Conservation (phyloP, 1,140 invertebrate genomes). For the Cydia fagiglandana region DNA sequence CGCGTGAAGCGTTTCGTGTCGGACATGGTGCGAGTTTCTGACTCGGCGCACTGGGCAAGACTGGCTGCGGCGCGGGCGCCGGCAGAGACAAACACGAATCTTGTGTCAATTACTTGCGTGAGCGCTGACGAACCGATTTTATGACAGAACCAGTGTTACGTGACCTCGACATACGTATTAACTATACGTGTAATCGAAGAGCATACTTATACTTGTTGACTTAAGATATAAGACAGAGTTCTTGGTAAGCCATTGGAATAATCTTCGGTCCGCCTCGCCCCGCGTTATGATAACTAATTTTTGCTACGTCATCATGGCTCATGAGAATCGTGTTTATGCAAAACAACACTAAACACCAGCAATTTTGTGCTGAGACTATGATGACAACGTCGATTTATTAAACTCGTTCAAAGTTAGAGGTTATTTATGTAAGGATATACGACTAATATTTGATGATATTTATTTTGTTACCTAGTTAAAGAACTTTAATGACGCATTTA, state of each 20-base stretch:
- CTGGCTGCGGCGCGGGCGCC: neutral
- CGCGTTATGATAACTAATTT: neutral
- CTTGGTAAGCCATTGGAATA: neutral
- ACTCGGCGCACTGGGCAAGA: slow-evolving; percentile 38
- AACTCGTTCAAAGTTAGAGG: neutral
- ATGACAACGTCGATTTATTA: neutral
- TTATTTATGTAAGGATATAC: too few relatives aligned
- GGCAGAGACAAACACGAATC: neutral
- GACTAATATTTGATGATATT: too few relatives aligned
- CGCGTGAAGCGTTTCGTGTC: slow-evolving; percentile 75
- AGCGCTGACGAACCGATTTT: neutral
- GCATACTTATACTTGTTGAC: neutral
- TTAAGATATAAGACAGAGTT: neutral
- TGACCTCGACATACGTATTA: neutral
- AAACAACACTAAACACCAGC: neutral
- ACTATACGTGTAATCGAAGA: neutral
- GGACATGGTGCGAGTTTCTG: slow-evolving; percentile 55
- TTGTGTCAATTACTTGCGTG: too few relatives aligned
- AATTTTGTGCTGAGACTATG: neutral
- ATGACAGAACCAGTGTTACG: neutral
- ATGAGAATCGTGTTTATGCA: neutral
- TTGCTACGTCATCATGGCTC: neutral
- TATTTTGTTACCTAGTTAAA: too few relatives aligned
- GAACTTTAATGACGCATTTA: too few relatives aligned
- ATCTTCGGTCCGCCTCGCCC: neutral